Evolutionary conservation across 2,797 vertebrate genomes (phyloP).

Genomic region (Myotis vivesi): DNA sequence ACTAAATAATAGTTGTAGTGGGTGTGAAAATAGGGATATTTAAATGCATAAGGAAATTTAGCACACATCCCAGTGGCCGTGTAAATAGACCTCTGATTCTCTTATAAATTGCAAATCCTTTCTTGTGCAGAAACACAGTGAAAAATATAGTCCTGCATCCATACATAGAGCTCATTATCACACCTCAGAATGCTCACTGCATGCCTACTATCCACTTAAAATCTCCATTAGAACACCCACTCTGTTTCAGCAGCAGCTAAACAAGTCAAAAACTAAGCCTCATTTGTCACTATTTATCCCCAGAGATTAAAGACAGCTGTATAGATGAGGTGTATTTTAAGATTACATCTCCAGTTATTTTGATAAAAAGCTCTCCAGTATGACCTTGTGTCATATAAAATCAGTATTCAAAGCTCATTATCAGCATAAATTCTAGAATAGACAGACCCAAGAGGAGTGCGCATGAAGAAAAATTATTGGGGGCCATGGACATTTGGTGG

Average conservation of each 20-base stretch:
- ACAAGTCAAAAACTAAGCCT: slow-evolving; percentile 65
- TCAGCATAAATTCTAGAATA: slow-evolving; percentile 26
- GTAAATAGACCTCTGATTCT: slow-evolving; percentile 71
- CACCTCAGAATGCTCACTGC: slow-evolving; percentile 35
- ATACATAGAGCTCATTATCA: slow-evolving; percentile 45
- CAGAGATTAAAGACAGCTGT: slow-evolving; percentile 61
- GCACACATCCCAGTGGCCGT: slow-evolving; percentile 48
- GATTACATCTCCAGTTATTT: slow-evolving; percentile 43
- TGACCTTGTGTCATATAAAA: slow-evolving; percentile 24
- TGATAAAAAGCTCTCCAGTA: slow-evolving; percentile 56
- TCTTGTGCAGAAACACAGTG: slow-evolving; percentile 5
- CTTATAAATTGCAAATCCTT: slow-evolving; percentile 67
- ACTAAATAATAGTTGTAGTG: slow-evolving; percentile 68
- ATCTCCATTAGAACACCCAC: slow-evolving; percentile 41
- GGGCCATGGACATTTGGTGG: not conserved
- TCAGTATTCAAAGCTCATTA: slow-evolving; percentile 15
- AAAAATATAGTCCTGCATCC: slow-evolving; percentile 51
- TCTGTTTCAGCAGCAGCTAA: slow-evolving; percentile 61
- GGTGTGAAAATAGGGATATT: slow-evolving; percentile 77
- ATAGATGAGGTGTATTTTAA: slow-evolving; percentile 48
- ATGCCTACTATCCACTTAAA: slow-evolving; percentile 64
- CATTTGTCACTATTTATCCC: slow-evolving; percentile 63
- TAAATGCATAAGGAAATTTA: slow-evolving; percentile 79
- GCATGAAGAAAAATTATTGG: not conserved
- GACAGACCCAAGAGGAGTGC: not conserved